Conservation (phyloP, 2,888 invertebrate species). For the Agonopterix alstromeriana region DNA sequence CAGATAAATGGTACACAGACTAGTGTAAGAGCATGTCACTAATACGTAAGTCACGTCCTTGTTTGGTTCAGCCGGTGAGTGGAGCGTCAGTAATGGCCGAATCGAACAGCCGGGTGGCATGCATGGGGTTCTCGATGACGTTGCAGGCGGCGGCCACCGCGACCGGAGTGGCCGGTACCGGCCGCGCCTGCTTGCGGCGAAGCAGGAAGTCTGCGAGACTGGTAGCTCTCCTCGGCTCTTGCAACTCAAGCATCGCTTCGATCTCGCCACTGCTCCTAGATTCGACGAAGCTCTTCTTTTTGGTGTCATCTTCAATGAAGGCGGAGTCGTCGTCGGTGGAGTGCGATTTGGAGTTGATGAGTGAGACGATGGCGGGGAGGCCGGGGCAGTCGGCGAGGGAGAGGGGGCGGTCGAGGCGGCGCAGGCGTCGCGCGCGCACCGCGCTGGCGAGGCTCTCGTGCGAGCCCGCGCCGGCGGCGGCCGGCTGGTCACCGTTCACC, state of each 20-base stretch:
- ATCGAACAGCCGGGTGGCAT: not conserved
- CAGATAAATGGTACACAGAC: no score
- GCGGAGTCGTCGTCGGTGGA: conserved; percentile 32
- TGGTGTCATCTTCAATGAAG: conserved; percentile 13
- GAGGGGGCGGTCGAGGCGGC: conserved; percentile 44
- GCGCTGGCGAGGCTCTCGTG: conserved; percentile 45
- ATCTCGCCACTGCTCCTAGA: conserved; percentile 37
- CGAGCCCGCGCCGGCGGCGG: conserved; percentile 17
- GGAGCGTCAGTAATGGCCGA: no score
- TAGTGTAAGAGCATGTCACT: no score
- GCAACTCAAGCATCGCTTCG: conserved; percentile 22
- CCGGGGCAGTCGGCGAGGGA: conserved; percentile 41
- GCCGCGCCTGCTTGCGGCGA: conserved; percentile 14
- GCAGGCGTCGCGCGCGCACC: conserved; percentile 44
- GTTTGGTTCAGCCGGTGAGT: no score
- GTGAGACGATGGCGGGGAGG: conserved; percentile 32
- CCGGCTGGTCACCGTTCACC: not conserved
- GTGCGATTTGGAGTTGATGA: conserved; percentile 38
- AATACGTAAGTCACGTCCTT: no score
- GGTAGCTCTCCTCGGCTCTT: conserved; percentile 15
- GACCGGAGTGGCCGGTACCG: not conserved
- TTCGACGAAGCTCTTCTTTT: conserved; percentile 17
- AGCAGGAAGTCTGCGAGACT: conserved; percentile 37
- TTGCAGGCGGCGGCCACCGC: conserved; percentile 13
- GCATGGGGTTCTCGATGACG: conserved; percentile 61